A percentile compares a stretch with the other conserved stretches of the same genome.
phyloP scores from a whole-genome alignment of 2,113 vertebrate genomes.

The Alexandromys fortis region DNA sequence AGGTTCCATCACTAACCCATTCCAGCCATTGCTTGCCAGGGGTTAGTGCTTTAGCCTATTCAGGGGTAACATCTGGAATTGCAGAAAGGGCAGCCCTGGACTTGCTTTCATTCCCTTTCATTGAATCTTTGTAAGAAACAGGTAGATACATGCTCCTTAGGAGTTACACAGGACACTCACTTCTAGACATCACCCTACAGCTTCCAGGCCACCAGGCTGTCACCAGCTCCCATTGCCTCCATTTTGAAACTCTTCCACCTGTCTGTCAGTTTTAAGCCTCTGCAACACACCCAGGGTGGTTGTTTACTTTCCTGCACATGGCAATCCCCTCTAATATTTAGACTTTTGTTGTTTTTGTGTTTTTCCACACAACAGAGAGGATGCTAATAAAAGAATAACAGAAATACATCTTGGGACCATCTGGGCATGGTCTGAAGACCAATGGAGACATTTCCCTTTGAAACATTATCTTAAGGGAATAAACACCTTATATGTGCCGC shows the following conservation, averaged over 20 bases:
- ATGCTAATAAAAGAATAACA: not conserved
- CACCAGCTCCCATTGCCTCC: too few species aligned
- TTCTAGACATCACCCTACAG: not conserved
- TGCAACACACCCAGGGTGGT: not conserved
- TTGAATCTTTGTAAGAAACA: not conserved
- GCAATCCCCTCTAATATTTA: not conserved
- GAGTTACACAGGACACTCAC: not conserved
- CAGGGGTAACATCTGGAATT: too few species aligned
- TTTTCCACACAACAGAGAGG: not conserved
- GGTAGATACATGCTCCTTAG: accelerated
- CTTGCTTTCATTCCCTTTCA: not conserved
- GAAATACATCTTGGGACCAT: not conserved
- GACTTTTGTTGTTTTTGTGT: not conserved
- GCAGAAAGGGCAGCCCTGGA: not conserved
- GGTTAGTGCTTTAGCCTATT: not conserved
- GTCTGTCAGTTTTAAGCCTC: not conserved
- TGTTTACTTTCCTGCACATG: too few species aligned
- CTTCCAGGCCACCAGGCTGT: too few species aligned
- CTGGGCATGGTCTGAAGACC: not conserved
- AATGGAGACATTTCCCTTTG: not conserved
- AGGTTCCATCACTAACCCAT: not conserved
- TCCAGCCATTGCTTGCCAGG: not conserved
- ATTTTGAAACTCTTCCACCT: not conserved
- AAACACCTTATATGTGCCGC: not conserved
- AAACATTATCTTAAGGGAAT: not conserved